phyloP scores from a whole-genome alignment of 2,797 vertebrate genomes.

The Graptemys geographica region DNA sequence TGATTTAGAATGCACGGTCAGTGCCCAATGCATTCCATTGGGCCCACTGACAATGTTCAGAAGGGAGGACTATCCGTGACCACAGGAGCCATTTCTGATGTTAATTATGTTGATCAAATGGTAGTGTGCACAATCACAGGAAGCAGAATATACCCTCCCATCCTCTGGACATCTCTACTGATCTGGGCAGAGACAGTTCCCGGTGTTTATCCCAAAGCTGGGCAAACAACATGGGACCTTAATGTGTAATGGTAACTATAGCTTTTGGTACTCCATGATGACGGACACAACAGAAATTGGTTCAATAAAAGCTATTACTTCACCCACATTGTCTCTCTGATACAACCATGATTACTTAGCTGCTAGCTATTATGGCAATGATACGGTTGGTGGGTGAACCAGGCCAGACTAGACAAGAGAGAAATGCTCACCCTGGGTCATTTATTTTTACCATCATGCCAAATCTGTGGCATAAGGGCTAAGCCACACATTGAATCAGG shows the following conservation, averaged over 20 bases:
- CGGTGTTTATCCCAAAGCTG: neutral
- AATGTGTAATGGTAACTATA: neutral
- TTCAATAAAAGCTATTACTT: neutral
- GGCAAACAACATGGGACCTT: neutral
- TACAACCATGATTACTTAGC: neutral
- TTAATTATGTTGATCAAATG: neutral
- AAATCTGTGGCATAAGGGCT: neutral
- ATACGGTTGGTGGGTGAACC: neutral
- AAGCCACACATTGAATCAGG: neutral
- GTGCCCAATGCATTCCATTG: neutral
- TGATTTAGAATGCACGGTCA: neutral
- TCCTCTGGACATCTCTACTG: neutral
- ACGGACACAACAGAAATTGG: neutral
- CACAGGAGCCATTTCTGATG: neutral
- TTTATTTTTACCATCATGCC: neutral
- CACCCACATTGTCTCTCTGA: neutral
- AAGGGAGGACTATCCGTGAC: neutral
- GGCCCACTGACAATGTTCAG: neutral
- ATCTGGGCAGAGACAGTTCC: neutral
- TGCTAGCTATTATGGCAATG: neutral
- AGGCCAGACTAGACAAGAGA: neutral
- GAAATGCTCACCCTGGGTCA: neutral
- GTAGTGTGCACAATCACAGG: neutral
- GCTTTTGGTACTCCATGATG: neutral
- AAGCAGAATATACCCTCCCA: neutral